Conservation (phyloP, 2,888 invertebrate genomes). For the Lamellibrachia columna region DNA sequence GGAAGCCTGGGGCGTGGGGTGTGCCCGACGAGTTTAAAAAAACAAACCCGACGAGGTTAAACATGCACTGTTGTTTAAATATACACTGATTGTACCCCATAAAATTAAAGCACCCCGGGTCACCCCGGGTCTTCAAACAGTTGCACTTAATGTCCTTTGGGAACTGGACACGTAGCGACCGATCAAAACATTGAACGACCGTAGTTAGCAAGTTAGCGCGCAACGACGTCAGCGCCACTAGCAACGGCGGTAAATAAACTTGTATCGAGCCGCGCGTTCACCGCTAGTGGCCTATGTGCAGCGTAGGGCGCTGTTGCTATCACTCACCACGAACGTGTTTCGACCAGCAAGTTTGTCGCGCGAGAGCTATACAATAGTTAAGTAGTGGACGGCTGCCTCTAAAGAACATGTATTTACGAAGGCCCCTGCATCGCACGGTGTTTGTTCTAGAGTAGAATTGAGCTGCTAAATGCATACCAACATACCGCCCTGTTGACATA, state of each 20-base stretch:
- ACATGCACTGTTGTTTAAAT: no score
- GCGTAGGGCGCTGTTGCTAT: no score
- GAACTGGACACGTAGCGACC: neutral
- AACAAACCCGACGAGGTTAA: no score
- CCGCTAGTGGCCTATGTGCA: neutral
- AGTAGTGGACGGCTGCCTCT: neutral
- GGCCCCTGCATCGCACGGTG: neutral
- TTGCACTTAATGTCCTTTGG: neutral
- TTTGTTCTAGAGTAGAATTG: neutral
- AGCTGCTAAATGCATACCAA: neutral
- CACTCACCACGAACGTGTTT: neutral
- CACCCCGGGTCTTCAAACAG: neutral
- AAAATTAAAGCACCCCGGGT: neutral
- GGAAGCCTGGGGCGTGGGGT: no score
- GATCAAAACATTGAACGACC: neutral
- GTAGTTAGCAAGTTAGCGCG: neutral
- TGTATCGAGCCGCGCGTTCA: neutral
- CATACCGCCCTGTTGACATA: neutral
- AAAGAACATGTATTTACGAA: constrained; percentile 7
- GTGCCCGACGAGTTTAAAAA: no score
- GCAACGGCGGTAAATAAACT: neutral
- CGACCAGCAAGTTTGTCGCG: neutral
- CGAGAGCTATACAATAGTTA: neutral
- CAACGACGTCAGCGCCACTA: neutral
- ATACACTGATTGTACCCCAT: no score